These are phyloP conservation scores for Drosophila pegasa DNA, from an alignment of 2,888 invertebrate species.

Conservation along the genomic window DNA sequence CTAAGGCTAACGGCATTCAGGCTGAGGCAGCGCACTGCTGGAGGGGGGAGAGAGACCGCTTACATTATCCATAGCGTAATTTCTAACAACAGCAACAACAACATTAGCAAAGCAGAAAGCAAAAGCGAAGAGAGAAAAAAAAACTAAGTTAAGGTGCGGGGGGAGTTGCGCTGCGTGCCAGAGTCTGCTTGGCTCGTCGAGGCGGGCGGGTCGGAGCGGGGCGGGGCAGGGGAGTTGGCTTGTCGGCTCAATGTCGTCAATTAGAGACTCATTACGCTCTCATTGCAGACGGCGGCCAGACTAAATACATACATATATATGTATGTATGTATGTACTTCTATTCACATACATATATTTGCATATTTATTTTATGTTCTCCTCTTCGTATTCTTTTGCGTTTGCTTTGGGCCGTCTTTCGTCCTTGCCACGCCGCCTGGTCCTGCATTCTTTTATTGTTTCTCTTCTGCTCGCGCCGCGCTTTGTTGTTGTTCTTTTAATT, in stretches of 20 bases:
- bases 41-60: slow-evolving; percentile 12
- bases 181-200: neutral
- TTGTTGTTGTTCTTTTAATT: slow-evolving; percentile 34
- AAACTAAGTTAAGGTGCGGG: slow-evolving; percentile 4
- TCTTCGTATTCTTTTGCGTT: slow-evolving; percentile 22
- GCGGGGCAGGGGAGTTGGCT: neutral
- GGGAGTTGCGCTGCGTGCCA: slow-evolving; percentile 13
- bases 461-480: slow-evolving; percentile 41
- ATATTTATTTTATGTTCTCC: slow-evolving; percentile 16
- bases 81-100: slow-evolving; percentile 68
- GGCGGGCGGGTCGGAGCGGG: neutral
- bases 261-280: slow-evolving; percentile 84
- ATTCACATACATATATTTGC: neutral
- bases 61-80: slow-evolving; percentile 73
- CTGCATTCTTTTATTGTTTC: slow-evolving; percentile 77
- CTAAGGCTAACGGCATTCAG: slow-evolving; percentile 47
- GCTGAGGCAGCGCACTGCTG: neutral
- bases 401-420: slow-evolving; percentile 49
- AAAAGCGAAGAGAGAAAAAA: slow-evolving; percentile 19
- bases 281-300: slow-evolving; percentile 82
- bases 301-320: slow-evolving; percentile 53
- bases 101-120: slow-evolving; percentile 15
- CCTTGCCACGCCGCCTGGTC: slow-evolving; percentile 49
- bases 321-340: neutral
- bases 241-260: slow-evolving; percentile 77